Evolutionary conservation across 1,140 invertebrate genomes (phyloP), one percentile per base, ranked within the genome.

Genomic region (Drosophila kikkawai): DNA sequence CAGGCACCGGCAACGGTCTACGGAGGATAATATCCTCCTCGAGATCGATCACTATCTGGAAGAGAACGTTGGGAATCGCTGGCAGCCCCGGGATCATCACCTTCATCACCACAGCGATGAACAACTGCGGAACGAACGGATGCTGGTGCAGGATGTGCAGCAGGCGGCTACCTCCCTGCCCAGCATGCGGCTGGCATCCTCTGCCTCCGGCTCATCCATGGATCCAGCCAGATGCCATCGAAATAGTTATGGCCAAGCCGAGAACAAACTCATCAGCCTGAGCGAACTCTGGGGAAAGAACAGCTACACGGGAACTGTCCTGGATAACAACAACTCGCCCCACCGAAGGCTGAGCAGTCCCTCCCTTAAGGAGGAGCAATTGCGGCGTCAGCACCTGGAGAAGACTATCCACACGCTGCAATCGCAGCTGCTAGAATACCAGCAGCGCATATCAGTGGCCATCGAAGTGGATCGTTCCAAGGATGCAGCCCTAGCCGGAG

Each of bases 371-470:
- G 96, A 97, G 92, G 96, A 97, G 92, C 95, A 95, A 91, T 93
- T 96, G n/a, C 63, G 85, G 34, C 93, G 94, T 7, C 88, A 97
- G 95, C 96, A 97, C 87, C 96, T 96, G 88, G 96, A 97, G 92
- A 93, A 95, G 70, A 93, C 96, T 67, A 96, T 97, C 42, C 95
- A 96, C 82, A 94, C 95, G 42, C 88, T 97, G 2, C 96, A 97
- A 88, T 94, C 94, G 63, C 95, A 95, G 68, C 91, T 96, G 55
- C 91, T 97, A 19, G 96, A 97, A 80, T 95, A 96, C 74, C 95
- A 97, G 92, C 96, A 97, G 87, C 95, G 96, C 75, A 86, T 97
- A 29, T 96, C 96, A 0, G 96, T 97, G 3, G 96, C 96, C 5
- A 92, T 97, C 12, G 94, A 95, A 92, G 95, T 97, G 1, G 96